These are phyloP conservation scores for Sinonovacula constricta DNA, from an alignment of 1,140 invertebrate species.

Conservation along the genomic window DNA sequence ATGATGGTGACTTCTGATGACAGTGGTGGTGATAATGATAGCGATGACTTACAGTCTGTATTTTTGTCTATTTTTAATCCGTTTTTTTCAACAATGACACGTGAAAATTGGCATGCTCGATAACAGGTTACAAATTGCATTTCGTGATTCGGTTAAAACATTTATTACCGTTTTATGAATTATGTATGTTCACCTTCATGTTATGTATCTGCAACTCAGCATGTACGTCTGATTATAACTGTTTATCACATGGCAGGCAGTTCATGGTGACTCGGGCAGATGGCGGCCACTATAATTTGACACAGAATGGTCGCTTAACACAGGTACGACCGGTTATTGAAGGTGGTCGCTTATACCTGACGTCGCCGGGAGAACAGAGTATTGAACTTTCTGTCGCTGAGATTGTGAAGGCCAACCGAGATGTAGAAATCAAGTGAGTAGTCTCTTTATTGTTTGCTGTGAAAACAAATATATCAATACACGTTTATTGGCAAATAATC, in stretches of 20 bases:
- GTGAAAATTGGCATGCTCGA: no score
- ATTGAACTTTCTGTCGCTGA: background rate
- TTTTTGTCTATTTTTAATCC: no score
- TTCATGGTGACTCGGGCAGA: background rate
- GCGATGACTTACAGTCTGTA: no score
- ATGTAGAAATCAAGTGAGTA: background rate
- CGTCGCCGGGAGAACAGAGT: background rate
- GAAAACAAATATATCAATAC: no score
- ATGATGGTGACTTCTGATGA: no score
- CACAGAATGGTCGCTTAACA: background rate
- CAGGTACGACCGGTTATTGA: background rate
- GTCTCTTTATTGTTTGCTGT: background rate
- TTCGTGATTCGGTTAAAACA: background rate
- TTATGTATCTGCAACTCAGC: no score
- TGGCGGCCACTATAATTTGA: background rate
- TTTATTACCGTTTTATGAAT: background rate
- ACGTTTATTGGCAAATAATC: no score
- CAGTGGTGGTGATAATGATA: no score
- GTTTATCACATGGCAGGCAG: no score
- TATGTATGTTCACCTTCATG: no score
- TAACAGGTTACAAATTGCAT: background rate
- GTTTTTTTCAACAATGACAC: no score
- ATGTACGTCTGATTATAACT: no score
- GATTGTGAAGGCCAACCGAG: background rate
- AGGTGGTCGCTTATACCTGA: background rate